Evolutionary conservation across 2,797 vertebrate genomes (phyloP), one percentile per base, ranked within the genome.

Genomic region (Luscinia luscinia): DNA sequence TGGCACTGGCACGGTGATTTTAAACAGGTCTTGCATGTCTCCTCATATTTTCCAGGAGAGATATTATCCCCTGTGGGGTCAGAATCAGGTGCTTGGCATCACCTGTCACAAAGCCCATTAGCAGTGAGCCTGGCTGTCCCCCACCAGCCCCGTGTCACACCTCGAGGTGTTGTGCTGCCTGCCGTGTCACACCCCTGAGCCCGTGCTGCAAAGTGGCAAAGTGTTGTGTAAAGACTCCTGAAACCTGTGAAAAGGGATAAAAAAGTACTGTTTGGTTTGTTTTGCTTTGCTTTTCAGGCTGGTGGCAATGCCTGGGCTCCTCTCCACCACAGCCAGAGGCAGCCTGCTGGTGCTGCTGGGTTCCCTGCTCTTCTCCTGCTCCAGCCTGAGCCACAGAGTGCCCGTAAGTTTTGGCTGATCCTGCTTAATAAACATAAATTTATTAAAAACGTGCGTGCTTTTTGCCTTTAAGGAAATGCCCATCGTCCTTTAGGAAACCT

Each of bases 281-380:
- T 76, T 91, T 89, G 54, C 73, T 95, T 73, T 96, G 52, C 52
- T 5, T 96, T 91, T 75, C 91, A 98, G 97, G 84, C 63, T 91
- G 92, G n/a, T 87, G 89, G 90, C 61, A 14, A 91, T 97, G 96
- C 74, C 80, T 3, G 7, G 61, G 48, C 59, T 87, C 45, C 63
- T 84, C 38, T 89, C 49, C 27, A 22, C 80, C 1, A 32, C 94
- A 54, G 73, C 93, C 90, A 94, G 57, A 59, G 66, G 89, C 80
- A 85, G 64, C 87, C 84, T 97, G 91, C 67, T 97, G 81, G 11
- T 97, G 15, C 43, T 96, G 57, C 74, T 98, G 84, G 17, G 97
- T 30, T 83, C 97, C 72, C 75, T 23, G 18, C 84, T 95, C 83
- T 95, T 94, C 49, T 96, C 94, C 84, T 76, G 76, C 70, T 87